These are phyloP conservation scores for Druon quercuslanigerum DNA, from an alignment of 1,140 invertebrate species.

Conservation along the genomic window DNA sequence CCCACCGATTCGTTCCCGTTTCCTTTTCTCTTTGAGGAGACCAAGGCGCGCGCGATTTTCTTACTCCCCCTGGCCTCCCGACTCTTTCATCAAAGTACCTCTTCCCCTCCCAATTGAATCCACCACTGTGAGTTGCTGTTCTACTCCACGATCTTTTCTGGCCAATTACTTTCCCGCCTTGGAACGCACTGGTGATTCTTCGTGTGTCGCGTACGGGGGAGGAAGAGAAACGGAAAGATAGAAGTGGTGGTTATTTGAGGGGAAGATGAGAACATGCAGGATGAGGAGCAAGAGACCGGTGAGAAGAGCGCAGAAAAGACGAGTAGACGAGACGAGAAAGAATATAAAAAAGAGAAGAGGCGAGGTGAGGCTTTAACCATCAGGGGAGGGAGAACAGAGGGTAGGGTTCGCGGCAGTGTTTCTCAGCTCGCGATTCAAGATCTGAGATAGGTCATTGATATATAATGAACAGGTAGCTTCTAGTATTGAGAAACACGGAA, in stretches of 20 bases:
- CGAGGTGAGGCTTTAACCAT: conserved; percentile 42
- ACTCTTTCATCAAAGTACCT: conserved; percentile 31
- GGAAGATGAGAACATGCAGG: conserved; percentile 10
- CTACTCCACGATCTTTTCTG: conserved; percentile 34
- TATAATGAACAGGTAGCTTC: not conserved
- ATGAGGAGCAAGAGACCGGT: conserved; percentile 35
- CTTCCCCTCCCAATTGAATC: conserved; percentile 8
- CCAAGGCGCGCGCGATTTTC: conserved; percentile 7
- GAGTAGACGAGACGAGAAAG: conserved; percentile 38
- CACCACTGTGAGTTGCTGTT: not conserved
- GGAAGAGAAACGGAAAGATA: conserved; percentile 29
- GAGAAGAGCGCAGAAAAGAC: conserved; percentile 37
- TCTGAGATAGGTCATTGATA: conserved; percentile 10
- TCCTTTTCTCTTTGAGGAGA: conserved; percentile 57
- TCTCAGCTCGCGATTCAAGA: conserved; percentile 43
- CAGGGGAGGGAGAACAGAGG: conserved; percentile 37
- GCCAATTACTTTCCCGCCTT: conserved; percentile 59
- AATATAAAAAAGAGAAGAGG: conserved; percentile 40
- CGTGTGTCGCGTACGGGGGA: conserved; percentile 40
- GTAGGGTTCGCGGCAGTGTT: conserved; percentile 44
- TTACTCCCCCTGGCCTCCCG: conserved; percentile 22
- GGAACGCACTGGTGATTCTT: conserved; percentile 53
- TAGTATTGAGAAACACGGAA: conserved; percentile 23
- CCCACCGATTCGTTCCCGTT: conserved; percentile 68
- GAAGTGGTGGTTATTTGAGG: not conserved